These are phyloP conservation scores for Coranthus polyacanthus DNA, from an alignment of 2,797 vertebrate species.

Conservation along the genomic window DNA sequence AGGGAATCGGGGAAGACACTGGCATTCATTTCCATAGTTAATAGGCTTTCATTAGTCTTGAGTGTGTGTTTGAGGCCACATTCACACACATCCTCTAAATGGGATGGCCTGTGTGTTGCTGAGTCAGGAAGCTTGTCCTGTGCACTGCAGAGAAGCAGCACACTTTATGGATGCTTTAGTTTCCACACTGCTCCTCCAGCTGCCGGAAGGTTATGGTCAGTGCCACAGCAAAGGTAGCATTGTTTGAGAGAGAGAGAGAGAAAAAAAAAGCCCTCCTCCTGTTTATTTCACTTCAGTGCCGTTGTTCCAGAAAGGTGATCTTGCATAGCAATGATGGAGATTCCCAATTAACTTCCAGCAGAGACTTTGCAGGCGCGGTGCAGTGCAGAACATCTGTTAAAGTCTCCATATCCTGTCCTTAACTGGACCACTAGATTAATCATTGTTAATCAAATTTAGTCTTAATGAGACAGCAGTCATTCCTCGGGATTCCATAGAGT, in stretches of 20 bases:
- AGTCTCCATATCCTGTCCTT: slow-evolving; percentile 55
- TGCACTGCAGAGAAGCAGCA: slow-evolving; percentile 42
- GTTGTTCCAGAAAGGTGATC: slow-evolving; percentile 51
- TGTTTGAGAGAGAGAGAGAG: neutral
- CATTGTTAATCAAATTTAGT: slow-evolving; percentile 72
- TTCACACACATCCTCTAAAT: slow-evolving; percentile 45
- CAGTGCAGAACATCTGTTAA: slow-evolving; percentile 74
- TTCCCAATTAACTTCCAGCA: slow-evolving; percentile 70
- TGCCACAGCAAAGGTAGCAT: slow-evolving; percentile 12
- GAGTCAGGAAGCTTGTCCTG: slow-evolving; percentile 40
- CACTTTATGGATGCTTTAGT: slow-evolving; percentile 25
- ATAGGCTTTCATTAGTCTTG: slow-evolving; percentile 45
- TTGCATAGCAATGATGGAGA: slow-evolving; percentile 67
- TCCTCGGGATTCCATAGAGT: slow-evolving; percentile 35
- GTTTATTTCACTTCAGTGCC: slow-evolving; percentile 19
- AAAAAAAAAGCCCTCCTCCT: neutral
- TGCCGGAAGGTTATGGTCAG: slow-evolving; percentile 40
- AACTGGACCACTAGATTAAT: slow-evolving; percentile 65
- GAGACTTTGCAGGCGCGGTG: slow-evolving; percentile 30
- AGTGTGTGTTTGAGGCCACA: slow-evolving; percentile 41
- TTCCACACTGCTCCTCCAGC: slow-evolving; percentile 12
- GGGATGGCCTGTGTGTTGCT: slow-evolving; percentile 43
- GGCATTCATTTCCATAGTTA: slow-evolving; percentile 30
- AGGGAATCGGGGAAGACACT: neutral
- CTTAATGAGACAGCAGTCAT: slow-evolving; percentile 69